These are phyloP conservation scores for Scatophagus argus DNA, from an alignment of 2,113 vertebrate species.

Conservation along the genomic window DNA sequence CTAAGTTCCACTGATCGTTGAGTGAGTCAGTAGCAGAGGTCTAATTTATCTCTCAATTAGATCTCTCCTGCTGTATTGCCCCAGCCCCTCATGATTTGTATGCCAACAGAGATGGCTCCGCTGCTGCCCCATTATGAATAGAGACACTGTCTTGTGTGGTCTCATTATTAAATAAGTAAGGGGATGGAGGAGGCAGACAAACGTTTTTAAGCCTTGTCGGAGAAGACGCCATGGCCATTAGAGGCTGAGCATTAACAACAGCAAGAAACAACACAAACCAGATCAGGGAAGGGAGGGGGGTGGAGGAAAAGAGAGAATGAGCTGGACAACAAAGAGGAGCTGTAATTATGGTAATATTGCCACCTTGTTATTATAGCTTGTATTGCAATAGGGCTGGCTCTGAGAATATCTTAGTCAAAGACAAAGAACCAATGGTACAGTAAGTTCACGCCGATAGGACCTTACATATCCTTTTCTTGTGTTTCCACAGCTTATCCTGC, in stretches of 20 bases:
- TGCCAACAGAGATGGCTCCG: constrained; percentile 77
- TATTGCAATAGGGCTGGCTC: constrained; percentile 56
- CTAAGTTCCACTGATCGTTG: constrained; percentile 63
- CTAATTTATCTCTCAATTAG: constrained; percentile 83
- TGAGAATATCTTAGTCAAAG: constrained; percentile 44
- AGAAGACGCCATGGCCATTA: constrained; percentile 87
- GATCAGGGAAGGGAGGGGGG: constrained; percentile 17
- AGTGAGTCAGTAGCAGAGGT: constrained; percentile 72
- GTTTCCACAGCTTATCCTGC: constrained; percentile 19
- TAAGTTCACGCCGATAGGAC: constrained; percentile 15
- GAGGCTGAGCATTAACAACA: constrained; percentile 82
- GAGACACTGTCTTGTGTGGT: constrained; percentile 84
- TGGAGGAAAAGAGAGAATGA: constrained; percentile 27
- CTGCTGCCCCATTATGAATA: constrained; percentile 85
- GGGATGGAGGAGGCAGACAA: constrained; percentile 85
- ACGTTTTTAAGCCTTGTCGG: constrained; percentile 80
- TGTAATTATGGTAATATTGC: constrained; percentile 80
- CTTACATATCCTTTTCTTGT: constrained; percentile 26
- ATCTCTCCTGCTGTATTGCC: constrained; percentile 67
- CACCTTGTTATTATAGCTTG: constrained; percentile 73
- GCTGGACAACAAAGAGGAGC: constrained; percentile 44
- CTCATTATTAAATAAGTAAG: constrained; percentile 87
- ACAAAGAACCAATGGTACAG: constrained; percentile 20
- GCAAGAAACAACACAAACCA: constrained; percentile 74
- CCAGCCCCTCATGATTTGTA: constrained; percentile 69